A percentile compares a stretch with the other conserved stretches of the same genome.
Evolutionary conservation across 2,888 invertebrate species (phyloP).

Genomic region (Dusona sp.): DNA sequence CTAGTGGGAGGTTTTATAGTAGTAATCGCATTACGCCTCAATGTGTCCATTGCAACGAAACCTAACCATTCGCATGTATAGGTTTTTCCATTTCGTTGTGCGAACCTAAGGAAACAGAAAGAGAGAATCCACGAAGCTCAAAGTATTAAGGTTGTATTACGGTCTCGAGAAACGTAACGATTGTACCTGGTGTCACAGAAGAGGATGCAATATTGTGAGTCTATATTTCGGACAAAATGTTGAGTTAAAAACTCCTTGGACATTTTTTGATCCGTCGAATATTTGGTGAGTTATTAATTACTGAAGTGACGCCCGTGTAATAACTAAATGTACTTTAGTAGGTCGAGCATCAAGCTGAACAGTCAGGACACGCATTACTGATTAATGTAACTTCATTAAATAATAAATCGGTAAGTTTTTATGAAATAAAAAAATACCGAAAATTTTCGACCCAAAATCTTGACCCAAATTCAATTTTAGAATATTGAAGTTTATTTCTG

Average conservation of each 20-base stretch:
- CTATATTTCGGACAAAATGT: background rate
- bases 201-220: background rate
- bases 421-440: background rate
- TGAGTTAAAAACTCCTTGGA: background rate
- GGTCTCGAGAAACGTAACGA: conserved; percentile 13
- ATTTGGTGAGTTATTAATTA: background rate
- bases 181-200: background rate
- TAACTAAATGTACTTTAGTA: background rate
- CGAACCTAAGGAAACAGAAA: conserved; percentile 26
- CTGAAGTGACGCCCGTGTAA: background rate
- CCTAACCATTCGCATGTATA: conserved; percentile 9
- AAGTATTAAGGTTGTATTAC: conserved; percentile 10
- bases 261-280: background rate
- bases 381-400: background rate
- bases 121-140: conserved; percentile 7
- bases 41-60: conserved; percentile 21
- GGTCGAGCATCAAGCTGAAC: background rate
- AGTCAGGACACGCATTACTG: background rate
- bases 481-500: background rate
- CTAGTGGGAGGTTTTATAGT: background rate
- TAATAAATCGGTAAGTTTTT: background rate
- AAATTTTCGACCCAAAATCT: background rate
- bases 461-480: background rate
- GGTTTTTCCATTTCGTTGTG: conserved; percentile 38
- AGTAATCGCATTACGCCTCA: conserved; percentile 45